phyloP scores from a whole-genome alignment of 2,888 invertebrate genomes.

The Dasypolia templi region DNA sequence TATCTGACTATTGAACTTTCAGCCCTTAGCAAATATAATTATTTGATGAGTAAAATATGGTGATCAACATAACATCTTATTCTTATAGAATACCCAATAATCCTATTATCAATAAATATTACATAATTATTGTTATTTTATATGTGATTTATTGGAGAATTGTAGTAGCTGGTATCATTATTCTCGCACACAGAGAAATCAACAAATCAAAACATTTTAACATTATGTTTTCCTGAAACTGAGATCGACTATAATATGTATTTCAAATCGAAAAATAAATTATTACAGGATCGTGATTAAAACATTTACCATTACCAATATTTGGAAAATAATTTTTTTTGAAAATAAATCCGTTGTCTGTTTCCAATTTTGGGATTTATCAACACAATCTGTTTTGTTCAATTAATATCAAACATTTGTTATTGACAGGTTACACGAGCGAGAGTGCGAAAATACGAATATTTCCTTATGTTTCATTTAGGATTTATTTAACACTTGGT shows the following conservation, averaged over 20 bases:
- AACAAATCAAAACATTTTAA: background rate
- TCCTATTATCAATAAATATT: no score
- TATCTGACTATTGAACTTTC: no score
- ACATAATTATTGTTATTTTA: no score
- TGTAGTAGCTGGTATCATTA: no score
- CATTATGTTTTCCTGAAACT: background rate
- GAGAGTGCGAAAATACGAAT: background rate
- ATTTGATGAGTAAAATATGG: no score
- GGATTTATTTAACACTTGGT: background rate
- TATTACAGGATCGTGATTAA: background rate
- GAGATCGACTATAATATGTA: background rate
- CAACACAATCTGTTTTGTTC: conserved; percentile 51
- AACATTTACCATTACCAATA: conserved; percentile 42
- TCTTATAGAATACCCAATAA: no score
- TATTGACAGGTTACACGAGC: conserved; percentile 17
- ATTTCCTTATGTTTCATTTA: background rate
- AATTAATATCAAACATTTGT: conserved; percentile 59
- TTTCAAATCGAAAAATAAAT: conserved; percentile 20
- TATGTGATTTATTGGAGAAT: no score
- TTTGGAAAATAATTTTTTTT: no score
- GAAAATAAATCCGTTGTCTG: conserved; percentile 37
- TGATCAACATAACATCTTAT: no score
- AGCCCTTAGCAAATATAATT: no score
- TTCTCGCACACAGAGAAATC: conserved; percentile 7
- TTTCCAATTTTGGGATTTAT: conserved; percentile 38